Percentiles rank a stretch among this genome's conserved stretches.
Evolutionary conservation across 2,113 vertebrate species (phyloP).

Genomic region (Python bivittatus): DNA sequence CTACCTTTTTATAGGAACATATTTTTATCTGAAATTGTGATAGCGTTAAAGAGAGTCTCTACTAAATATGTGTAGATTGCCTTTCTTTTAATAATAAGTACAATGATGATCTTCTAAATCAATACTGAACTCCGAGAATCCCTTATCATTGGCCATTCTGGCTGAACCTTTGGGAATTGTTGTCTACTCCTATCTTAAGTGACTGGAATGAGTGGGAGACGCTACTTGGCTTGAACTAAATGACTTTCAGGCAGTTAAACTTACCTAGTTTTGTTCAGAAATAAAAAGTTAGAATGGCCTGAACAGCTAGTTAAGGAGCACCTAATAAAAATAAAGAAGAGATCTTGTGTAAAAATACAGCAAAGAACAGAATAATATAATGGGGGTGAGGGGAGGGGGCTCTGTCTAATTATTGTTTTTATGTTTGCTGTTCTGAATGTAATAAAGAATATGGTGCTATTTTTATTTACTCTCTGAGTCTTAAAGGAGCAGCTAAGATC

Average conservation of each 20-base stretch:
- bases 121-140: not conserved
- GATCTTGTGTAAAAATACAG: not conserved
- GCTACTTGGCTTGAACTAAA: not conserved
- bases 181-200: not conserved
- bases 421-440: not conserved
- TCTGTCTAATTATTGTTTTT: not conserved
- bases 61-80: not conserved
- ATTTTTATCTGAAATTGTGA: not conserved
- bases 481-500: not conserved
- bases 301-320: not conserved
- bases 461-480: not conserved
- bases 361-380: not conserved
- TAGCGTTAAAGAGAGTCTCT: not conserved
- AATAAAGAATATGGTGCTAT: not conserved
- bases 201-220: not conserved
- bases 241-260: not conserved
- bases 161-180: not conserved
- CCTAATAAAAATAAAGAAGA: not conserved
- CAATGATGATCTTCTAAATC: not conserved
- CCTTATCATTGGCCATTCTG: not conserved
- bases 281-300: not conserved
- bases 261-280: not conserved
- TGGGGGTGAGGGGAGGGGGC: not conserved
- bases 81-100: not conserved
- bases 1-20: not conserved